Evolutionary conservation across 1,140 invertebrate species (phyloP), one percentile per base, ranked within the genome.

Genomic region (Phortica variegata): DNA sequence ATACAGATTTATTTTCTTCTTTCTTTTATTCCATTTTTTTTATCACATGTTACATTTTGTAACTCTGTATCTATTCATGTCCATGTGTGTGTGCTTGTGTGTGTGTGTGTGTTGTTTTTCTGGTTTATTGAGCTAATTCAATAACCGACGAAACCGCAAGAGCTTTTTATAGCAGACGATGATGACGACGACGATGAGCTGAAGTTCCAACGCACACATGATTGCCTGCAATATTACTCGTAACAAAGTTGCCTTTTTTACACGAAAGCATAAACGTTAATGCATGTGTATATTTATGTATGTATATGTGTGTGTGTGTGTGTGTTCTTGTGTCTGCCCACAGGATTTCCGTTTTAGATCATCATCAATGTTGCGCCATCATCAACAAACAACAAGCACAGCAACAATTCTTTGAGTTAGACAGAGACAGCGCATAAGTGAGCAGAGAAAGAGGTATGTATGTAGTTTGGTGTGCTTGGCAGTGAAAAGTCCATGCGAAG

Each of bases 121-220:
- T 73, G 71, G 63, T 69, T 74, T 74, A 74, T 74, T 74, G 71
- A 66, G 61, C 71, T 73, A 71, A 74, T 74, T 74, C 66, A 74
- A 72, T 74, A 73, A 71, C 71, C 66, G 56, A 65, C 53, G 56
- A 65, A 60, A 65, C 52, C 58, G 50, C 18, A 55, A n/a, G n/a
- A 15, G 20, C 34, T 21, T 17, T 18, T 29, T 6, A 43, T 43
- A 16, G 29, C 29, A 19, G 26, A 29, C 12, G 26, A 29, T 12
- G 26, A 29, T 29, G 26, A 29, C 26, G 26, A 29, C 12, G 26
- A 29, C 26, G 26, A 29, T 29, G 7, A n/a, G n/a, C n/a, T n/a
- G n/a, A n/a, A n/a, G n/a, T n/a, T n/a, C 21, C 15, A 58, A 45
- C 50, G 52, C 52, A 43, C 49, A 56, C 54, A 53, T 44, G 39